phyloP scores from a whole-genome alignment of 2,113 vertebrate species.

The Grallaria varia region DNA sequence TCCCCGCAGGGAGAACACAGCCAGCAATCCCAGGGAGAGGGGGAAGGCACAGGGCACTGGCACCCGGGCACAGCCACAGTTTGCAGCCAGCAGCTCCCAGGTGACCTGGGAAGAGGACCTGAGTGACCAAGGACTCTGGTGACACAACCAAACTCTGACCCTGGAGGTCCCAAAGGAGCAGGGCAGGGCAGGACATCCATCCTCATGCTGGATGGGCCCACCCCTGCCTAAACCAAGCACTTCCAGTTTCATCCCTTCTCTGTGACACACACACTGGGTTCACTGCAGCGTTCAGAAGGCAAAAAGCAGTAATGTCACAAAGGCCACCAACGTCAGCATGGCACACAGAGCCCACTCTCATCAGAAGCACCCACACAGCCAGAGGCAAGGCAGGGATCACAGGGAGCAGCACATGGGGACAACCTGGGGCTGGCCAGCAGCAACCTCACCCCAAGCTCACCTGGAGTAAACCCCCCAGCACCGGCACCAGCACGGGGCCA shows the following conservation, averaged over 20 bases:
- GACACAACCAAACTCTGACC: background rate
- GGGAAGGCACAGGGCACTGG: background rate
- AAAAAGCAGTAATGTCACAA: background rate
- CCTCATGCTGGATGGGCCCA: rapidly evolving
- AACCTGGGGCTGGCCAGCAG: background rate
- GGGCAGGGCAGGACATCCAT: background rate
- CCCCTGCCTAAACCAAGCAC: background rate
- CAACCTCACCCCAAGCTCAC: background rate
- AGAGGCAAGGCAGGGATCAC: background rate
- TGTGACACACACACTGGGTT: background rate
- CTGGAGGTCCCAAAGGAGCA: background rate
- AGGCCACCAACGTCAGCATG: background rate
- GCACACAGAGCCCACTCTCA: background rate
- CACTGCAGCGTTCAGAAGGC: background rate
- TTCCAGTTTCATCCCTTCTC: background rate
- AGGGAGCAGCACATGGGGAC: background rate
- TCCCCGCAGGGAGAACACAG: background rate
- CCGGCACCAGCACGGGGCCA: background rate
- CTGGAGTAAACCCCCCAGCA: background rate
- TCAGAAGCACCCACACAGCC: background rate
- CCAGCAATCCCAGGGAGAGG: background rate
- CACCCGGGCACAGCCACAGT: background rate
- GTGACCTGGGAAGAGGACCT: background rate
- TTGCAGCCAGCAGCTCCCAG: background rate
- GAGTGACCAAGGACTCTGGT: background rate